phyloP scores from a whole-genome alignment of 1,140 invertebrate genomes.

The Ceratosolen solmsi region DNA sequence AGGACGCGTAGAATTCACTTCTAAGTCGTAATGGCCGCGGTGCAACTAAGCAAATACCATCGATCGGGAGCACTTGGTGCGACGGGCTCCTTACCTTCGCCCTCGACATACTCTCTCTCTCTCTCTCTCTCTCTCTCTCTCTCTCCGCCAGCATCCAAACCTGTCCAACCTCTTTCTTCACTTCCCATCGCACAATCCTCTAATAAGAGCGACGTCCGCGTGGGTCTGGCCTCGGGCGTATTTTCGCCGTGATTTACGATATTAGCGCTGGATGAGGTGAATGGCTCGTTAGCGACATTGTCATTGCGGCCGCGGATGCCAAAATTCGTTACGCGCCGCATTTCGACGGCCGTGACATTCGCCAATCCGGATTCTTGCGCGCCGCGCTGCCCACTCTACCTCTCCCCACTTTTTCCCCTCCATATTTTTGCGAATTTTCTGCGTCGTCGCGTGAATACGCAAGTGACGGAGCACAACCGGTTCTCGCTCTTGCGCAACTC shows the following conservation, averaged over 20 bases:
- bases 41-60: too few relatives aligned
- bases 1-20: too few relatives aligned
- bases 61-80: too few relatives aligned
- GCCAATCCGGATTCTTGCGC: background rate
- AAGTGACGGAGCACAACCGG: background rate
- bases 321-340: conserved; percentile 54
- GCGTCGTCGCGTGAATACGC: background rate
- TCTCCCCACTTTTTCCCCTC: background rate
- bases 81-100: too few relatives aligned
- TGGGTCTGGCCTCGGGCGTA: conserved; percentile 35
- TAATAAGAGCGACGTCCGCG: background rate
- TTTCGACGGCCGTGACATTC: background rate
- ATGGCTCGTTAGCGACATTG: conserved; percentile 68
- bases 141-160: too few relatives aligned
- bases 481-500: background rate
- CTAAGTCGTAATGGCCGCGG: too few relatives aligned
- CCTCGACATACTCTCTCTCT: too few relatives aligned
- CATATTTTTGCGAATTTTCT: conserved; percentile 5
- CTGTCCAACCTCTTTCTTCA: too few relatives aligned
- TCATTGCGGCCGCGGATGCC: conserved; percentile 59
- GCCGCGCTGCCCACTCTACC: too few relatives aligned
- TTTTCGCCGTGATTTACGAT: conserved; percentile 67
- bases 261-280: conserved; percentile 63
- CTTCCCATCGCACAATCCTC: too few relatives aligned
- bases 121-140: too few relatives aligned